phyloP scores from a whole-genome alignment of 64 coral and sea anemone genomes.

The Montipora capricornis region DNA sequence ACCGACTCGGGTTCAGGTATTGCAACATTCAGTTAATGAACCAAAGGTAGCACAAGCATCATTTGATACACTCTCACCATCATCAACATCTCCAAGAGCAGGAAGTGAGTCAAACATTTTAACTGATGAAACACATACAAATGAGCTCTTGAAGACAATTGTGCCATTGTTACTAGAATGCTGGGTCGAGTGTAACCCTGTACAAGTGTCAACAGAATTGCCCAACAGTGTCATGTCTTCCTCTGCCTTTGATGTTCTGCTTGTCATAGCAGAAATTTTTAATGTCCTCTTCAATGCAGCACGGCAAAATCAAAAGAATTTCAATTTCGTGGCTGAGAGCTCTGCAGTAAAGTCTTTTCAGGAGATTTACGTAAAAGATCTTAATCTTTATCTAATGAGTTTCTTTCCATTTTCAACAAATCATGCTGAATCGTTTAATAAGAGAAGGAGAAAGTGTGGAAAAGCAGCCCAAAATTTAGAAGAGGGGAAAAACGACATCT shows the following conservation, averaged over 20 bases:
- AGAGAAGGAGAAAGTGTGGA: conserved; percentile 60
- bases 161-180: conserved; percentile 89
- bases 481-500: background rate
- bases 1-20: conserved; percentile 50
- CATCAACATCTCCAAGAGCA: background rate
- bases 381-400: conserved; percentile 74
- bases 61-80: background rate
- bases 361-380: conserved; percentile 63
- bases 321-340: background rate
- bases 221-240: conserved; percentile 37
- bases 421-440: conserved; percentile 9
- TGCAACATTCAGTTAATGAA: conserved; percentile 41
- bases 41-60: conserved; percentile 8
- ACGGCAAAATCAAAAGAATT: background rate
- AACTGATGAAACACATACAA: conserved; percentile 24
- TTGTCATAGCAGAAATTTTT: conserved; percentile 66
- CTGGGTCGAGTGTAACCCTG: conserved; percentile 94
- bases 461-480: conserved; percentile 18
- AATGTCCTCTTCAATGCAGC: conserved; percentile 71
- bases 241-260: conserved; percentile 61
- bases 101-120: conserved; percentile 22
- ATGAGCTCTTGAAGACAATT: conserved; percentile 74
- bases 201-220: conserved; percentile 69
- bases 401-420: conserved; percentile 81
- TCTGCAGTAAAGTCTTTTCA: conserved; percentile 21